A percentile compares a stretch with the other conserved stretches of the same genome.
Evolutionary conservation across 2,113 vertebrate genomes (phyloP).

Genomic region (Lagenorhynchus albirostris): DNA sequence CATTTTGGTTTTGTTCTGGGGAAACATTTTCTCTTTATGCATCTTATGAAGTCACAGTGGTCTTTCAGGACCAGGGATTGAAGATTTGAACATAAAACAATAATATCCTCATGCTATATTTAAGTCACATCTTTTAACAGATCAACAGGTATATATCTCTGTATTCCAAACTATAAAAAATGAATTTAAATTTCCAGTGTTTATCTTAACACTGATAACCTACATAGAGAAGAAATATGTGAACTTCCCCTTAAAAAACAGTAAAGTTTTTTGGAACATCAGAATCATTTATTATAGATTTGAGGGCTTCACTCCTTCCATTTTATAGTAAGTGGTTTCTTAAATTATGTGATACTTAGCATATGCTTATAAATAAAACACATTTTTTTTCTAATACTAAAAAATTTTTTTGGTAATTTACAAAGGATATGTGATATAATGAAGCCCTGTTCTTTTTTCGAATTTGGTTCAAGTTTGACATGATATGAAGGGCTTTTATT

Average conservation of each 20-base stretch:
- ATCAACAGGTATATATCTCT: neutral
- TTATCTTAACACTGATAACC: neutral
- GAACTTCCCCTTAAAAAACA: neutral
- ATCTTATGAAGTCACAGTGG: neutral
- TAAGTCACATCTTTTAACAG: conserved; percentile 4
- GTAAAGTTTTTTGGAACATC: neutral
- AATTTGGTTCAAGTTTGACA: neutral
- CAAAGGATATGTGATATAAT: neutral
- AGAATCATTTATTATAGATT: conserved; percentile 11
- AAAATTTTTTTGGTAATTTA: neutral
- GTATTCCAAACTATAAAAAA: neutral
- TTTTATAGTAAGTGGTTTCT: neutral
- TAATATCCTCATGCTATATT: neutral
- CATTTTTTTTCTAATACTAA: neutral
- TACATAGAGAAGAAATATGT: neutral
- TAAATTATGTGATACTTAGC: neutral
- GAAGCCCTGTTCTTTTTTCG: neutral
- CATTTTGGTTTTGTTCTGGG: neutral
- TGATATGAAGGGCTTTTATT: neutral
- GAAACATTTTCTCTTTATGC: neutral
- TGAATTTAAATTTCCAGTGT: neutral
- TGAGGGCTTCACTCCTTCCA: neutral
- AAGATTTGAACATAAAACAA: neutral
- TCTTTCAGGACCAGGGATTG: neutral
- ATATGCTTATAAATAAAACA: neutral